Base-by-base conservation (phyloP, 1,140 invertebrate genomes). In the Zaprionus ornatus region DNA sequence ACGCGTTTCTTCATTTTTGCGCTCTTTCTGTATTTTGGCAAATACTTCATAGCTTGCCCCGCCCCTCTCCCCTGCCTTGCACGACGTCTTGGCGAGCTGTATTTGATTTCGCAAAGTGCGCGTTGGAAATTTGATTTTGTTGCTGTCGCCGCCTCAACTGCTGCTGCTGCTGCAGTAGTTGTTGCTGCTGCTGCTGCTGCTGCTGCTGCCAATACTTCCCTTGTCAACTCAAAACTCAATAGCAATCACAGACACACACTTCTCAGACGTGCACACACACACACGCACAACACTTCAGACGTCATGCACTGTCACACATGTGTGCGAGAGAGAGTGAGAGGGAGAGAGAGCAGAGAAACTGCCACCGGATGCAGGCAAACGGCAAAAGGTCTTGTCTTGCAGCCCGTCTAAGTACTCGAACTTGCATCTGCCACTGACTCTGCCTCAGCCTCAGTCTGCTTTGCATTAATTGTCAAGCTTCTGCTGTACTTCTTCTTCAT, bases 41-140 rank as follows among this genome's bases (percentile, higher is more conserved):
- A 86, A 86, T 77, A 85, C 82, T 85, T 85, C 75, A 82, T 85
- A 79, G 70, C 79, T 86, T 79, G 48, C 35, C 15, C 52, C 29
- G 4, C 42, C 25, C 37, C 50, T 23, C 29, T 55, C 52, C 25
- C 15, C 23, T 50, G 35, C 19, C 62, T 5, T 35, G 40, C 17
- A 10, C 40, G 17, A 12, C 42, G 40, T 55, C n/a, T 55, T 68
- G 29, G 19, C 50, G 21, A 13, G 59, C 76, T 85, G 82, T 86
- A 85, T 85, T 85, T 85, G 82, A 85, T 85, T 85, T 85, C 71
- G 82, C 79, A 85, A 85, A 85, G 82, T 86, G 82, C 82, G 82
- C 82, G 82, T 65, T 85, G 82, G 79, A 85, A 85, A 85, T 85
- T 85, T 85, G 82, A 85, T 85, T 85, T 85, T 66, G 64, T 60